Evolutionary conservation across 1,140 invertebrate species (phyloP).

Genomic region (Aradophagus sp.): DNA sequence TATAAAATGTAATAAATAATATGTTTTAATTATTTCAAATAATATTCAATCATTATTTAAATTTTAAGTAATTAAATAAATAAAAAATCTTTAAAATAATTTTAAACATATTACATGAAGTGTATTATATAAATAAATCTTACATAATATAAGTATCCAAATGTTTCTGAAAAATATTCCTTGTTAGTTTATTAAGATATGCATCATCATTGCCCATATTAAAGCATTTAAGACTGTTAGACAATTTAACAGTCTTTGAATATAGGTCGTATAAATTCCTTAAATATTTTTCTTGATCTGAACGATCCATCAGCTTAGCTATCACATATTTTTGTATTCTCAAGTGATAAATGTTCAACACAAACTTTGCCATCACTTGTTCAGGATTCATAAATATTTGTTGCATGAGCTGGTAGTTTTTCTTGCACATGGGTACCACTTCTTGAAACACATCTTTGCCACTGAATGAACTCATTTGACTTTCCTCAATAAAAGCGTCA

Average conservation of each 20-base stretch:
- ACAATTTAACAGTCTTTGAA: slow-evolving; percentile 85
- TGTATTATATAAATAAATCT: too few relatives aligned
- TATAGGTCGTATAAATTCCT: slow-evolving; percentile 92
- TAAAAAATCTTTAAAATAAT: too few relatives aligned
- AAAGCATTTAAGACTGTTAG: slow-evolving; percentile 81
- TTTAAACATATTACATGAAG: too few relatives aligned
- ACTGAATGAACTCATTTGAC: slow-evolving; percentile 87
- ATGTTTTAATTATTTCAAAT: neutral
- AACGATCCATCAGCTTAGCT: slow-evolving; percentile 84
- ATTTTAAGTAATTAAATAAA: too few relatives aligned
- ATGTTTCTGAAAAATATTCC: slow-evolving; percentile 89
- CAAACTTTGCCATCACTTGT: slow-evolving; percentile 98
- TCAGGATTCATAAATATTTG: slow-evolving; percentile 97
- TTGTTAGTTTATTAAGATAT: slow-evolving; percentile 86
- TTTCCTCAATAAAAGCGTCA: slow-evolving; percentile 97
- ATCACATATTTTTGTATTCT: slow-evolving; percentile 92
- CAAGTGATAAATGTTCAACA: slow-evolving; percentile 95
- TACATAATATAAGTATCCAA: slow-evolving; percentile 86
- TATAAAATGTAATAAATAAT: too few relatives aligned
- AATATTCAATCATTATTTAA: too few relatives aligned
- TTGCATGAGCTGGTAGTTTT: slow-evolving; percentile 91
- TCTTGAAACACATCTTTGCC: slow-evolving; percentile 94
- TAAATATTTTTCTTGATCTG: slow-evolving; percentile 91
- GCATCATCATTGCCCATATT: slow-evolving; percentile 88
- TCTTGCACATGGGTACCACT: slow-evolving; percentile 91